Evolutionary conservation across 2,797 vertebrate genomes (phyloP), one percentile per base, ranked within the genome.

Genomic region (Taenioides sp.): DNA sequence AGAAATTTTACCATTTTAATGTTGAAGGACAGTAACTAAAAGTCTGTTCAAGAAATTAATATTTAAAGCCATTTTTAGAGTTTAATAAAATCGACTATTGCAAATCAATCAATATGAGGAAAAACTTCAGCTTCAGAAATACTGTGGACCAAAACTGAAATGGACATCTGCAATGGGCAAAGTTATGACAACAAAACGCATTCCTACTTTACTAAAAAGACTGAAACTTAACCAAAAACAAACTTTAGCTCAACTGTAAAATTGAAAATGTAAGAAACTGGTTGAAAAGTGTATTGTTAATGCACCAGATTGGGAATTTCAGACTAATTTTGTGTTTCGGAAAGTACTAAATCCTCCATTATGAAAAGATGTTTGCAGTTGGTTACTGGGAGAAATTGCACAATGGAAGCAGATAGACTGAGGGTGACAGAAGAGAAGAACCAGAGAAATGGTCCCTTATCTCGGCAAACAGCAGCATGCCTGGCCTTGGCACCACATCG

Each of bases 401-500:
- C 86, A 89, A 90, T 90, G 66, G 82, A 81, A 69, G 75, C 72
- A 83, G 77, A 85, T 63, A 85, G 85, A 87, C 68, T 73, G 83
- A 83, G 83, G 79, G 77, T 78, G 84, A 88, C 79, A 79, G 79
- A 81, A 81, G 72, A 79, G 80, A 72, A 77, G 84, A 70, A 87
- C 84, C 76, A 73, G 81, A 79, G 85, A 88, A 87, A 87, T 67
- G 34, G 81, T 80, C 83, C 85, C 90, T 91, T 91, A 92, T 92
- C 91, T 91, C 87, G 75, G 86, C 82, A 88, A 91, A 92, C 91
- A 91, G 88, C 90, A 91, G 90, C 90, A 89, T 84, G 84, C 87
- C 75, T 71, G 76, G 87, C 81, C 86, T 84, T 89, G 85, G 87
- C 86, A 87, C 81, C 77, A 69, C 75, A 83, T 79, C 81, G 71